Base-by-base conservation (phyloP, 2,888 invertebrate genomes). In the Andrena dorsata region DNA sequence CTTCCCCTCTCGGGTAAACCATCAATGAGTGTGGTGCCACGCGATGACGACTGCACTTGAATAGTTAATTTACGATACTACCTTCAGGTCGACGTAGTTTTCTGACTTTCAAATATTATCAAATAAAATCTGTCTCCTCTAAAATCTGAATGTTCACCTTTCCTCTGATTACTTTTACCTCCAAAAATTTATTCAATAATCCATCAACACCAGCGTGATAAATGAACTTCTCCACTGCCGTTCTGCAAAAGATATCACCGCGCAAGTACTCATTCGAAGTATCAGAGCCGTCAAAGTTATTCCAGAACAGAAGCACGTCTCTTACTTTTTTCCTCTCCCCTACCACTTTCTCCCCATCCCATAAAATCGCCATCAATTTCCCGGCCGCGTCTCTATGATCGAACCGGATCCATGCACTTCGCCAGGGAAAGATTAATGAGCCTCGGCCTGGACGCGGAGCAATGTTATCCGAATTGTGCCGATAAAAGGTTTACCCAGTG, bases 381-480 rank as follows among this genome's bases (percentile, higher is more conserved):
- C 83, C 64, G n/a, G 16, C 23, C 60, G n/a, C 28, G 64, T 70
- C 71, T 51, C 71, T 76, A 81, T 76, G 84, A 85, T 79, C 79
- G 81, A 64, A 47, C 49, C 63, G 70, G 51, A 76, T 84, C 82
- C 74, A 69, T 72, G 77, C 76, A 76, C 66, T 74, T 72, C 70
- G 70, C 47, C 32, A 23, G 26, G 66, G 16, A 56, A 75, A 84
- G 84, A 85, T 85, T 85, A 85, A 85, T 76, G 85, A 84, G 75
- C 51, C 30, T 68, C 64, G 23, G 66, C 28, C 58, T 64, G 28
- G 76, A 63, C 72, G 75, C 53, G 69, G 28, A 63, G 75, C 84
- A 84, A 80, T 80, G 85, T 77, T 82, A 66, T 68, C 72, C 80
- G 82, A 84, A 84, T 84, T 82, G 82, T 82, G 74, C 64, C 85